Percentiles rank a stretch among this genome's conserved stretches.
Conservation (phyloP, 2,113 vertebrate genomes). For the Herpailurus yagouaroundi region DNA sequence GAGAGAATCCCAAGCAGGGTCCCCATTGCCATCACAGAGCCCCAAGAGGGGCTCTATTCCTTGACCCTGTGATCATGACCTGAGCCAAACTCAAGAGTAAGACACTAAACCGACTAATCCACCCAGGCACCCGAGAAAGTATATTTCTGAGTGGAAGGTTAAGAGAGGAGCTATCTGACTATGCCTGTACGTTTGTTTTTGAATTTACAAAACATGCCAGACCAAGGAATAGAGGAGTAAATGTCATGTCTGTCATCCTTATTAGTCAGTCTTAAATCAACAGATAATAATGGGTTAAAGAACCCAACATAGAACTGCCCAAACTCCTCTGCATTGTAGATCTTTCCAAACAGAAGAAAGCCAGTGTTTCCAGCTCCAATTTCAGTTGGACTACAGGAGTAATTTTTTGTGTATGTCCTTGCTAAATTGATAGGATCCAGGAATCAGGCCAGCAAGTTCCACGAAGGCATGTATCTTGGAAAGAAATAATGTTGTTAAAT, state of each 20-base stretch:
- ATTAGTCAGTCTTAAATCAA: background rate
- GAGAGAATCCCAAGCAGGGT: no score
- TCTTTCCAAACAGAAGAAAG: background rate
- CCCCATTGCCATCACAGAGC: no score
- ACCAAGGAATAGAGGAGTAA: background rate
- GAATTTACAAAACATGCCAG: background rate
- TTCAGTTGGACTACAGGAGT: background rate
- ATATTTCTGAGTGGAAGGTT: background rate
- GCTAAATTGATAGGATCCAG: slow-evolving; percentile 43
- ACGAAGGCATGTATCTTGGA: slow-evolving; percentile 47
- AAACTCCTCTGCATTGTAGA: fast-evolving
- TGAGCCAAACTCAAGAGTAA: no score
- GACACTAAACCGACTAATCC: no score
- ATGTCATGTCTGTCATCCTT: background rate
- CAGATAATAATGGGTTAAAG: background rate
- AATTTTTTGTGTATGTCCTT: slow-evolving; percentile 38
- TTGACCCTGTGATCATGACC: no score
- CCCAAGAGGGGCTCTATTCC: no score
- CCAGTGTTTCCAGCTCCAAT: background rate
- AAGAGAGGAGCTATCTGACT: background rate
- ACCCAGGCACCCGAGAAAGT: background rate
- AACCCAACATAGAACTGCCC: background rate
- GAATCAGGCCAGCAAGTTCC: slow-evolving; percentile 29
- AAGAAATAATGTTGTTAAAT: slow-evolving; percentile 53
- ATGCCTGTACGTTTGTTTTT: background rate